Conservation (phyloP, 1,140 invertebrate genomes). For the Carcinoscorpius rotundicauda region DNA sequence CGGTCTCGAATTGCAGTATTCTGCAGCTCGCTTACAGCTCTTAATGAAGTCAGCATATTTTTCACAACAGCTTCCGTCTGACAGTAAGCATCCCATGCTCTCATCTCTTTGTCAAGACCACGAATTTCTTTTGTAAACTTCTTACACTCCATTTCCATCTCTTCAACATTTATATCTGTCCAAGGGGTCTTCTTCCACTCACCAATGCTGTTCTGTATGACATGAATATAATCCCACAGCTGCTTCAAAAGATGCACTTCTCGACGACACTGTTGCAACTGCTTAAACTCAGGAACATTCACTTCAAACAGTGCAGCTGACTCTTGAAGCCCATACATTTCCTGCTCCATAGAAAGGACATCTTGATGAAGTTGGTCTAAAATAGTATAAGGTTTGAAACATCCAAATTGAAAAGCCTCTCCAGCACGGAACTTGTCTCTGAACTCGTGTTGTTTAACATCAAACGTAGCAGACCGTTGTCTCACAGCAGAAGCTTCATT, state of each 20-base stretch:
- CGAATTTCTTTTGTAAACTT: constrained; percentile 90
- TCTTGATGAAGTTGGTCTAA: constrained; percentile 67
- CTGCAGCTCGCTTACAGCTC: constrained; percentile 86
- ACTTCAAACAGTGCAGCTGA: constrained; percentile 90
- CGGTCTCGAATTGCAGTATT: constrained; percentile 88
- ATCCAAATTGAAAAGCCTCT: constrained; percentile 43
- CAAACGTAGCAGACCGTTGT: constrained; percentile 71
- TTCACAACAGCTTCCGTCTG: constrained; percentile 73
- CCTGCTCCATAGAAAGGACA: constrained; percentile 59
- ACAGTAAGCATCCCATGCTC: constrained; percentile 75
- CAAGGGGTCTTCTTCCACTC: constrained; percentile 95
- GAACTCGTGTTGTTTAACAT: constrained; percentile 67
- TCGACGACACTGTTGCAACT: constrained; percentile 77
- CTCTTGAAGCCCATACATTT: constrained; percentile 73
- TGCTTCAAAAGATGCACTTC: constrained; percentile 83
- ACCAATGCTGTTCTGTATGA: constrained; percentile 81
- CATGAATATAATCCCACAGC: constrained; percentile 88
- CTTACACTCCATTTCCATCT: constrained; percentile 97
- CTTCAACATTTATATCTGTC: constrained; percentile 92
- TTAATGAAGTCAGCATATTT: constrained; percentile 78
- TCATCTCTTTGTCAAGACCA: constrained; percentile 73
- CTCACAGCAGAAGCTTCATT: constrained; percentile 81
- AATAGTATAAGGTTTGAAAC: constrained; percentile 58
- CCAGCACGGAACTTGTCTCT: constrained; percentile 60
- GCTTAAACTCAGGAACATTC: constrained; percentile 81